These are phyloP conservation scores for Tachina fera DNA, from an alignment of 2,888 invertebrate species.

Conservation along the genomic window DNA sequence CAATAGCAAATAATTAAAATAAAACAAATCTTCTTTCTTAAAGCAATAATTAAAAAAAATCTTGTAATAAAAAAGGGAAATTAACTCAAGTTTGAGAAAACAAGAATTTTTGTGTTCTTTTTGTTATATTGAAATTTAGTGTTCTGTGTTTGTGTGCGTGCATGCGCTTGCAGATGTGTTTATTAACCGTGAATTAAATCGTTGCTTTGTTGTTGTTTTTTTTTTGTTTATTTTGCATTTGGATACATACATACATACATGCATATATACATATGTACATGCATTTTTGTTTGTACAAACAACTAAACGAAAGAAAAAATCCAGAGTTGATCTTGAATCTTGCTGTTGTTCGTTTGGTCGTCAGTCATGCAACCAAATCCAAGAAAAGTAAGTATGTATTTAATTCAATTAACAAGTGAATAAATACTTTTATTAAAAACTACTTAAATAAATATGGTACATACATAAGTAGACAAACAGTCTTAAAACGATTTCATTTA, in stretches of 20 bases:
- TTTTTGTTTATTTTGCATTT: not conserved
- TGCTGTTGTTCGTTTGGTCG: constrained; percentile 9
- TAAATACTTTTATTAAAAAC: not conserved
- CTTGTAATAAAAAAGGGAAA: constrained; percentile 25
- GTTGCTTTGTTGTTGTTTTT: not conserved
- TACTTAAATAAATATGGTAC: not conserved
- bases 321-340: constrained; percentile 54
- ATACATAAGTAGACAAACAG: not conserved
- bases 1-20: constrained; percentile 28
- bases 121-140: not conserved
- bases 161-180: constrained; percentile 45
- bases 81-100: constrained; percentile 33
- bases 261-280: not conserved
- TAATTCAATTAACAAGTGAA: constrained; percentile 68
- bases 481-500: constrained; percentile 10
- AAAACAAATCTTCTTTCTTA: not conserved
- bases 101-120: constrained; percentile 8
- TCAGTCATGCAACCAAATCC: constrained; percentile 24
- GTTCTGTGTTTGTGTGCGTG: not conserved
- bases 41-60: constrained; percentile 2
- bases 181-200: constrained; percentile 65
- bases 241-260: not conserved
- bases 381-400: constrained; percentile 53
- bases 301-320: constrained; percentile 1
- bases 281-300: not conserved